A percentile compares a stretch with the other conserved stretches of the same genome.
phyloP scores from a whole-genome alignment of 2,797 vertebrate genomes.

The Gymnoscopelus braueri region DNA sequence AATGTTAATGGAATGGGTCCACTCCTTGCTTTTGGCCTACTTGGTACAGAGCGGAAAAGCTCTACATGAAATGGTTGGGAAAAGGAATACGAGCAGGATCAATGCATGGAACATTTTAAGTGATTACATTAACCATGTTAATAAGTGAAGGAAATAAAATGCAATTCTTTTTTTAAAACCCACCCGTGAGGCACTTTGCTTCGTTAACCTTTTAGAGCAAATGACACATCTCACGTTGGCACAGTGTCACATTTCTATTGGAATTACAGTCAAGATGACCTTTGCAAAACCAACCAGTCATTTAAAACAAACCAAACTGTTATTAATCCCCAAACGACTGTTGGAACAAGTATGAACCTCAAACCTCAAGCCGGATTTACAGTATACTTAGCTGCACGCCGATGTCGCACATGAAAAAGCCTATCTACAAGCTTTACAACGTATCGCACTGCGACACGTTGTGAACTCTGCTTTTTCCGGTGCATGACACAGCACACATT shows the following conservation, averaged over 20 bases:
- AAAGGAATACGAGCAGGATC: background rate
- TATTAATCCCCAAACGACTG: constrained; percentile 17
- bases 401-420: no score
- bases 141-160: constrained; percentile 5
- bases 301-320: constrained; percentile 15
- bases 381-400: no score
- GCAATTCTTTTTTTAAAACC: constrained; percentile 28
- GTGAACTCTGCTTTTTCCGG: no score
- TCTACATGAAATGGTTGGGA: constrained; percentile 14
- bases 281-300: constrained; percentile 24
- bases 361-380: background rate
- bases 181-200: constrained; percentile 68
- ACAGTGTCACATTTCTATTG: constrained; percentile 50
- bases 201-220: constrained; percentile 25
- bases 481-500: no score
- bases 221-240: constrained; percentile 53
- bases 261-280: constrained; percentile 28
- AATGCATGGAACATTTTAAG: constrained; percentile 1
- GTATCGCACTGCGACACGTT: no score
- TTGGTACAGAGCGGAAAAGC: constrained; percentile 16
- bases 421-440: no score
- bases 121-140: background rate
- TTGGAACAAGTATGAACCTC: constrained; percentile 3
- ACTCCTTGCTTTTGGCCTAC: constrained; percentile 34
- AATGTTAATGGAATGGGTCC: constrained; percentile 36